Conservation (phyloP, 2,113 vertebrate genomes). For the Salminus brasiliensis region DNA sequence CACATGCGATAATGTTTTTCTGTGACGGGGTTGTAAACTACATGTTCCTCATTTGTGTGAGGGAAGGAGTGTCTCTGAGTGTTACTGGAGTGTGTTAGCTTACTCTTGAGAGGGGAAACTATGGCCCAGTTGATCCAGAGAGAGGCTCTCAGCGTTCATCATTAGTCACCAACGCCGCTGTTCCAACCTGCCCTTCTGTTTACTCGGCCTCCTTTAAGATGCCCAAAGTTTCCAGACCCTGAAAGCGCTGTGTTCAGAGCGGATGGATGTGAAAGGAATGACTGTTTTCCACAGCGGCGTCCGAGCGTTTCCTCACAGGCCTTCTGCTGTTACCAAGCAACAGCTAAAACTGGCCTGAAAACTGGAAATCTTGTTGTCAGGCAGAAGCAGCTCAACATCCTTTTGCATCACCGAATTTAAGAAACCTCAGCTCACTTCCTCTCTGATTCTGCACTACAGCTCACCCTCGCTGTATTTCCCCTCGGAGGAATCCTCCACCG, state of each 20-base stretch:
- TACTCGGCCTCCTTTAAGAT: background rate
- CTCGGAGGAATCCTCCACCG: too few species aligned
- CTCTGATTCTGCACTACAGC: background rate
- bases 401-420: constrained; percentile 22
- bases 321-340: constrained; percentile 62
- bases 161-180: too few species aligned
- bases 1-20: too few species aligned
- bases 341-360: constrained; percentile 55
- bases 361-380: constrained; percentile 57
- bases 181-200: background rate
- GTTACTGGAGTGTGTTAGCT: too few species aligned
- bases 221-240: constrained; percentile 13
- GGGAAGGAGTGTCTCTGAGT: too few species aligned
- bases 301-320: constrained; percentile 54
- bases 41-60: too few species aligned
- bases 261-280: constrained; percentile 35
- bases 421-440: background rate
- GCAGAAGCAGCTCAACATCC: constrained; percentile 50
- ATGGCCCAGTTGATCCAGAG: too few species aligned
- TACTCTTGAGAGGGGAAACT: too few species aligned
- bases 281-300: constrained; percentile 35
- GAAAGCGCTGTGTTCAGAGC: background rate
- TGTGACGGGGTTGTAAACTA: too few species aligned
- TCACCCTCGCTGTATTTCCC: too few species aligned
- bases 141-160: too few species aligned